A percentile compares a stretch with the other conserved stretches of the same genome.
phyloP scores from a whole-genome alignment of 1,140 invertebrate species.

The Ips nitidus region DNA sequence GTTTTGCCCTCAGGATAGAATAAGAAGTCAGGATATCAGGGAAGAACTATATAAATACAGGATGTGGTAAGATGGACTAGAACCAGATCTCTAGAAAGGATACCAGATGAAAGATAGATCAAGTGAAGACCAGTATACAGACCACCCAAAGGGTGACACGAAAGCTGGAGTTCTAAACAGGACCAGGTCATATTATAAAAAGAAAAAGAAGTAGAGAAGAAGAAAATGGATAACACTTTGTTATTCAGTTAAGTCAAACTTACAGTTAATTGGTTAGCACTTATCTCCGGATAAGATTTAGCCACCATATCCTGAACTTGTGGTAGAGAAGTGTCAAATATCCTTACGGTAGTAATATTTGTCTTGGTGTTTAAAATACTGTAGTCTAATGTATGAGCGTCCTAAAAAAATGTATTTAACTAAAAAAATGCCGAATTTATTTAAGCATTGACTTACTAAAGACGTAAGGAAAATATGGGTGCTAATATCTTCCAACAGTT shows the following conservation, averaged over 20 bases:
- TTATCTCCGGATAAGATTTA: slow-evolving; percentile 14
- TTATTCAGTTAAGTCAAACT: not conserved
- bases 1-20: no score
- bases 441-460: slow-evolving; percentile 46
- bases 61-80: no score
- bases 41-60: no score
- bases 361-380: slow-evolving; percentile 57
- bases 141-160: no score
- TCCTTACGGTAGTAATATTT: slow-evolving; percentile 73
- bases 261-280: slow-evolving; percentile 15
- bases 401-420: slow-evolving; percentile 34
- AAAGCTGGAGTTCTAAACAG: no score
- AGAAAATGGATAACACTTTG: not conserved
- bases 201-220: not conserved
- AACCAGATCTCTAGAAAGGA: no score
- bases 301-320: not conserved
- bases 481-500: slow-evolving; percentile 72
- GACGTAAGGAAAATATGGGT: slow-evolving; percentile 60
- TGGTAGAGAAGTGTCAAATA: slow-evolving; percentile 62
- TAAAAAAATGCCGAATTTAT: not conserved
- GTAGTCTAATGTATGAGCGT: slow-evolving; percentile 47
- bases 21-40: no score
- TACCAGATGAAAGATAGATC: no score
- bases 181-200: no score
- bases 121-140: no score